Evolutionary conservation across 2,113 vertebrate genomes (phyloP).

Genomic region (Falco punctatus): DNA sequence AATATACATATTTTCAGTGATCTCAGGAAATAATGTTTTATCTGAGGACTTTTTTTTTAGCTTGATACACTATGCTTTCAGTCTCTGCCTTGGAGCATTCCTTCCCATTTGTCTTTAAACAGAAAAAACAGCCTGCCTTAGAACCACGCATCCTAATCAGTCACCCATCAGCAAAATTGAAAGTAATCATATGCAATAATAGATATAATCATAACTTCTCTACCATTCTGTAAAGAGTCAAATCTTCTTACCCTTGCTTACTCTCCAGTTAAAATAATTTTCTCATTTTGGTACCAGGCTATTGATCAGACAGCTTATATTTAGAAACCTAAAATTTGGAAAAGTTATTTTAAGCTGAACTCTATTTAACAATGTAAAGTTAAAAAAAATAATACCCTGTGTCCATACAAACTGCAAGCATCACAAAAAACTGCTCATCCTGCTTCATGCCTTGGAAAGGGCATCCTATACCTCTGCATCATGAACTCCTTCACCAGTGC

Average conservation of each 20-base stretch:
- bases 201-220: background rate
- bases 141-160: background rate
- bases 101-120: background rate
- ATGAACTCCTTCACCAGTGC: background rate
- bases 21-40: background rate
- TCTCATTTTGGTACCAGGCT: background rate
- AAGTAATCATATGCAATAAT: background rate
- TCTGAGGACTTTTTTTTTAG: background rate
- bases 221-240: background rate
- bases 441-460: background rate
- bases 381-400: rapidly evolving
- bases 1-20: background rate
- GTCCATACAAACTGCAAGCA: background rate
- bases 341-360: background rate
- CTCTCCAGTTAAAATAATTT: background rate
- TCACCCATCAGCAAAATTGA: background rate
- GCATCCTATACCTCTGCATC: background rate
- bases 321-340: background rate
- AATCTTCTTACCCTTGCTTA: background rate
- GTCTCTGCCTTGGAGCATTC: background rate
- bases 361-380: background rate
- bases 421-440: background rate
- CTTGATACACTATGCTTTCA: background rate
- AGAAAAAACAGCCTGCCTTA: background rate
- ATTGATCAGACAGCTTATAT: background rate